Percentiles rank a stretch among this genome's conserved stretches.
phyloP scores from a whole-genome alignment of 2,797 vertebrate species.

The Cryptoblepharus egeriae region DNA sequence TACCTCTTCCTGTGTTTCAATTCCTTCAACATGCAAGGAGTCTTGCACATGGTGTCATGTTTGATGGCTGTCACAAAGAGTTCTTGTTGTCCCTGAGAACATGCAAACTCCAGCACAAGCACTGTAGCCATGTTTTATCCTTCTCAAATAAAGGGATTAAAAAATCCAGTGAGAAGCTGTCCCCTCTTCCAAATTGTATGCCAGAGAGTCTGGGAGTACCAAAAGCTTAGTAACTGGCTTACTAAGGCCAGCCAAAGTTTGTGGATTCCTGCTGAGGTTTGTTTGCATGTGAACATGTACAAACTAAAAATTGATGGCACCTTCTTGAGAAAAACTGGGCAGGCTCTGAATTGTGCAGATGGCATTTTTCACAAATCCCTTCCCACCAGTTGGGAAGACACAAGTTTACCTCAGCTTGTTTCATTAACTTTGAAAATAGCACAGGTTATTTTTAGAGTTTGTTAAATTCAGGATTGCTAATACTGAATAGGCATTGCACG shows the following conservation, averaged over 20 bases:
- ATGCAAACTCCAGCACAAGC: background rate
- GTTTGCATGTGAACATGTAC: background rate
- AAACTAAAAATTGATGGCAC: background rate
- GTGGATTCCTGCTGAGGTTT: background rate
- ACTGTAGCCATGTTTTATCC: too few relatives aligned
- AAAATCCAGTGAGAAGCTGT: background rate
- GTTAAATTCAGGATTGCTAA: background rate
- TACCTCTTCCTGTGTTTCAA: too few relatives aligned
- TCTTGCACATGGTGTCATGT: too few relatives aligned
- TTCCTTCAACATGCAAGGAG: too few relatives aligned
- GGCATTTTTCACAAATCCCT: background rate
- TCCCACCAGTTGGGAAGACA: too few relatives aligned
- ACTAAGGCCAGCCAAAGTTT: background rate
- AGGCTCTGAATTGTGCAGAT: background rate
- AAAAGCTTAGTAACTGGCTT: background rate
- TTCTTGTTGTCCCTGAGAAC: background rate
- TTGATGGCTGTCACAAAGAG: background rate
- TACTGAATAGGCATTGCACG: background rate
- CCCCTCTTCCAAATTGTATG: background rate
- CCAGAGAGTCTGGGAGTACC: background rate
- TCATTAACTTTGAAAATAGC: background rate
- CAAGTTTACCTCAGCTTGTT: background rate
- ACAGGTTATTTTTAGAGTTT: background rate
- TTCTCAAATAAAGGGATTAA: too few relatives aligned
- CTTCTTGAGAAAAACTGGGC: background rate